These are phyloP conservation scores for Lycia hirtaria DNA, from an alignment of 2,888 invertebrate species.

Conservation along the genomic window DNA sequence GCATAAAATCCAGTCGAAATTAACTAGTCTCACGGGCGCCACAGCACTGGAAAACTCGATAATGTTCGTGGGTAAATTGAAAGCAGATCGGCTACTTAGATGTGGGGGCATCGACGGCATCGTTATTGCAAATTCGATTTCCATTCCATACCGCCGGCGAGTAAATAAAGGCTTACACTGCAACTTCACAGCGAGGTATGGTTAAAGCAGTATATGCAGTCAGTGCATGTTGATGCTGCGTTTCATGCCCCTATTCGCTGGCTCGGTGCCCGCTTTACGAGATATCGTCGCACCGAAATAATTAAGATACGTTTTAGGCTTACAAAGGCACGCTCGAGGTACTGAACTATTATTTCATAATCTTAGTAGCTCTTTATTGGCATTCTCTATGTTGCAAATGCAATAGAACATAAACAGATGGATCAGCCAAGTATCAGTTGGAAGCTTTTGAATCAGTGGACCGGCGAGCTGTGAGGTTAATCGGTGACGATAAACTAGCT, in stretches of 20 bases:
- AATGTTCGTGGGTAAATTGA: slow-evolving; percentile 21
- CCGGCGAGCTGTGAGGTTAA: no score
- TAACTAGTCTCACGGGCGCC: background rate
- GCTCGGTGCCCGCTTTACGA: slow-evolving; percentile 31
- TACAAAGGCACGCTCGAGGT: background rate
- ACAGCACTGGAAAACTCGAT: slow-evolving; percentile 3
- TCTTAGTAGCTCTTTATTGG: no score
- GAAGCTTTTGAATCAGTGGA: no score
- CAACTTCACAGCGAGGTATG: slow-evolving; percentile 43
- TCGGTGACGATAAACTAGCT: no score
- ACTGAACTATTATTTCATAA: no score
- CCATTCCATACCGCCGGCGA: slow-evolving; percentile 50
- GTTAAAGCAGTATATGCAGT: background rate
- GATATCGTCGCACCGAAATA: slow-evolving; percentile 3
- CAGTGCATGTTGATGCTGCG: background rate
- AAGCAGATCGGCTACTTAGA: slow-evolving; percentile 19
- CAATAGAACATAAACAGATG: no score
- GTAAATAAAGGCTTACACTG: slow-evolving; percentile 59
- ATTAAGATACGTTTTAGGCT: slow-evolving; percentile 7
- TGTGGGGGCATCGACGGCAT: background rate
- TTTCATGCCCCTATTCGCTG: slow-evolving; percentile 7
- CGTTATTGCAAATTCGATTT: slow-evolving; percentile 54
- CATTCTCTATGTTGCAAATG: no score
- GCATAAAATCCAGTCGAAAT: background rate
- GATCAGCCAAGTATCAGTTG: no score